Evolutionary conservation across 1,140 invertebrate species (phyloP).

Genomic region (Euura lappo): DNA sequence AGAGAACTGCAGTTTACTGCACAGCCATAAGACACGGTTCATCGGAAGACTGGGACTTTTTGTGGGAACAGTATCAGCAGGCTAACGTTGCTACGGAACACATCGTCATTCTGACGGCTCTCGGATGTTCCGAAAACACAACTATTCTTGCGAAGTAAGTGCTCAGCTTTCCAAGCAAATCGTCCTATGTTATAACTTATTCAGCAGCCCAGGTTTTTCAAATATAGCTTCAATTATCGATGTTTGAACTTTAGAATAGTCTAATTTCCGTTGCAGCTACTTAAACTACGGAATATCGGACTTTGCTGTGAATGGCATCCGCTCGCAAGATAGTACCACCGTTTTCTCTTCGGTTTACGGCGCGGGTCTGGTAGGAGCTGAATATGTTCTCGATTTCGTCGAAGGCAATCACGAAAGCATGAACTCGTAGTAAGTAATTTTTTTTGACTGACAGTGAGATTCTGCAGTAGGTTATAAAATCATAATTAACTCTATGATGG

Average conservation of each 20-base stretch:
- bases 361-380: conserved; percentile 65
- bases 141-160: conserved; percentile 56
- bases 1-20: conserved; percentile 78
- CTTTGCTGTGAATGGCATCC: conserved; percentile 66
- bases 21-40: conserved; percentile 75
- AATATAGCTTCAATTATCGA: too few species aligned
- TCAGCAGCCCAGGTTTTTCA: too few species aligned
- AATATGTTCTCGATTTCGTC: conserved; percentile 71
- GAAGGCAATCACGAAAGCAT: conserved; percentile 33
- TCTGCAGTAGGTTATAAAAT: conserved; percentile 29
- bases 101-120: conserved; percentile 65
- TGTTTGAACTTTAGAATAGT: too few species aligned
- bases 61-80: conserved; percentile 74
- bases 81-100: conserved; percentile 76
- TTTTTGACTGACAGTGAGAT: not conserved
- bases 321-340: conserved; percentile 71
- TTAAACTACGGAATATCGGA: conserved; percentile 65
- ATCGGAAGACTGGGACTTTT: conserved; percentile 80
- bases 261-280: conserved; percentile 54
- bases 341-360: conserved; percentile 67
- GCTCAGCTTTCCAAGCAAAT: not conserved
- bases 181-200: too few species aligned
- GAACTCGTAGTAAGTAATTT: not conserved
- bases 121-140: conserved; percentile 69
- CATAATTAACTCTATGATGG: conserved; percentile 23